phyloP scores from a whole-genome alignment of 2,888 invertebrate genomes.

The Hofmannophila pseudospretella region DNA sequence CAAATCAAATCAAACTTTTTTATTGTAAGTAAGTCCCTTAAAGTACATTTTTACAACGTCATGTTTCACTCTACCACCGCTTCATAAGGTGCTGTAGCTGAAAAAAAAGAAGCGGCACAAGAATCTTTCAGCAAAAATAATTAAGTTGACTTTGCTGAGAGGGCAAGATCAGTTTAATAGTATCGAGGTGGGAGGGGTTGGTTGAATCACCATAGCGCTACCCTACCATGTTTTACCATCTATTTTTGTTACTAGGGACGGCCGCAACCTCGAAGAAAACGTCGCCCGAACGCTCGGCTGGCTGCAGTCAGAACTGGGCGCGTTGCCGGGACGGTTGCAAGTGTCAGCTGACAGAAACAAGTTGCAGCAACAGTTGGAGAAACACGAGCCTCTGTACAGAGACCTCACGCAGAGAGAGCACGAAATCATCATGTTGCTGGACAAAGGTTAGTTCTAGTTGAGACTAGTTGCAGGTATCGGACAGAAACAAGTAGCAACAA shows the following conservation, averaged over 20 bases:
- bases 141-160: too few species aligned
- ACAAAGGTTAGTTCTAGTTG: slow-evolving; percentile 81
- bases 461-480: slow-evolving; percentile 84
- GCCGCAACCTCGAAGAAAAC: slow-evolving; percentile 92
- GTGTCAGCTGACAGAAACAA: slow-evolving; percentile 92
- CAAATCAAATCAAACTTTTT: too few species aligned
- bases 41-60: too few species aligned
- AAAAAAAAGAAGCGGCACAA: too few species aligned
- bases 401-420: slow-evolving; percentile 93
- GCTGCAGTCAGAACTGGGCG: slow-evolving; percentile 88
- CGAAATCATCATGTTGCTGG: slow-evolving; percentile 94
- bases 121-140: too few species aligned
- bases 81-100: too few species aligned
- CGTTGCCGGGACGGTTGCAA: slow-evolving; percentile 85
- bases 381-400: slow-evolving; percentile 93
- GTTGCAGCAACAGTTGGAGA: slow-evolving; percentile 90
- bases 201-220: too few species aligned
- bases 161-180: too few species aligned
- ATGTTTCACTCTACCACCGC: too few species aligned
- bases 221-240: too few species aligned
- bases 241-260: slow-evolving; percentile 81
- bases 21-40: too few species aligned
- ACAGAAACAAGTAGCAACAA: slow-evolving; percentile 87
- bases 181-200: too few species aligned
- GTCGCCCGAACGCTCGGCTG: slow-evolving; percentile 94